These are phyloP conservation scores for Heptranchias perlo DNA, from an alignment of 2,113 vertebrate species.

Conservation along the genomic window DNA sequence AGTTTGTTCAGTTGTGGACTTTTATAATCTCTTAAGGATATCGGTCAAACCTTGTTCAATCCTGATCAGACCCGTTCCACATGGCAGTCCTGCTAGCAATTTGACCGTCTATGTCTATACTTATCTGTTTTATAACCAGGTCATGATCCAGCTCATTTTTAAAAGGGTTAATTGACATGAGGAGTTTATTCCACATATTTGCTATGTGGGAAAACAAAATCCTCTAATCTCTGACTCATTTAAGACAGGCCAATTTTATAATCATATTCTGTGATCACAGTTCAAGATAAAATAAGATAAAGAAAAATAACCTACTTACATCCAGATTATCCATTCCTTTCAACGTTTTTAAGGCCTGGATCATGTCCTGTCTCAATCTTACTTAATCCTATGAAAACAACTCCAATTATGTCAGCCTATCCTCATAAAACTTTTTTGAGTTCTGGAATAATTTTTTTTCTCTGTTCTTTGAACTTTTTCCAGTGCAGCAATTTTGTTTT, in stretches of 20 bases:
- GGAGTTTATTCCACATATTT: background rate
- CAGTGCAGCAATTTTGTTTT: background rate
- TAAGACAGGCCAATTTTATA: background rate
- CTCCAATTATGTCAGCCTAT: background rate
- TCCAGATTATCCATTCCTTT: background rate
- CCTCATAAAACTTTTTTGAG: background rate
- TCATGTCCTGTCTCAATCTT: background rate
- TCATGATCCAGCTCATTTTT: background rate
- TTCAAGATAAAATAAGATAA: background rate
- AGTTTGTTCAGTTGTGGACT: background rate
- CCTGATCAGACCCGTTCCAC: background rate
- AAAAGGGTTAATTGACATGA: background rate
- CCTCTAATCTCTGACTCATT: background rate
- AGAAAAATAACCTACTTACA: background rate
- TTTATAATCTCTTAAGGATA: background rate
- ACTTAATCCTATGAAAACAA: background rate
- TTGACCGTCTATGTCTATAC: background rate
- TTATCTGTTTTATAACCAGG: background rate
- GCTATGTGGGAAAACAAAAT: background rate
- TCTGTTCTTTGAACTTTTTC: background rate
- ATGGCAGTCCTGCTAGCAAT: background rate
- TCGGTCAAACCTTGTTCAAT: background rate
- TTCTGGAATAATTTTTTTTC: background rate
- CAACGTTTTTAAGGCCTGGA: background rate
- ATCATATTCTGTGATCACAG: background rate